A percentile compares a stretch with the other conserved stretches of the same genome.
Evolutionary conservation across 2,113 vertebrate genomes (phyloP).

Genomic region (Fulmarus glacialis): DNA sequence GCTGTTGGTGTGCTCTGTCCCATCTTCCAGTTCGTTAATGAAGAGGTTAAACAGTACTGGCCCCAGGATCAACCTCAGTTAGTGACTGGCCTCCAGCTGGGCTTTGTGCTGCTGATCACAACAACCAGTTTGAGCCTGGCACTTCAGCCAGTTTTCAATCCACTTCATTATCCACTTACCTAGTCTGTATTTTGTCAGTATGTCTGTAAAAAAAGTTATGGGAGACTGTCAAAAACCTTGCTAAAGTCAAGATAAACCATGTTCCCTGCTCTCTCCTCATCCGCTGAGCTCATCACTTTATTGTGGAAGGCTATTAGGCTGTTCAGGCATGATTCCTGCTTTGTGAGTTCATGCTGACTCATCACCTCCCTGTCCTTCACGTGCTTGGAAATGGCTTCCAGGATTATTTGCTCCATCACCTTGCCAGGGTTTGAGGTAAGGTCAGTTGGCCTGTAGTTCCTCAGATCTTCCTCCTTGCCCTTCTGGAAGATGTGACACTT

Average conservation of each 20-base stretch:
- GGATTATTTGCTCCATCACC: not conserved
- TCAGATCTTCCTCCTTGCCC: not conserved
- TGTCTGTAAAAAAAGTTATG: not conserved
- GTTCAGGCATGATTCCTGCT: not conserved
- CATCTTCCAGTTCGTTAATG: not conserved
- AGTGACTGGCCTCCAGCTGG: not conserved
- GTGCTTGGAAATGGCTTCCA: not conserved
- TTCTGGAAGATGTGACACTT: not conserved
- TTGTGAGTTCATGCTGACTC: not conserved
- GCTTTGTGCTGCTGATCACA: not conserved
- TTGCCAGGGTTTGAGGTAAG: not conserved
- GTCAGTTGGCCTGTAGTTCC: not conserved
- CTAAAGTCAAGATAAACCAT: not conserved
- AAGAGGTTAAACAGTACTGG: not conserved
- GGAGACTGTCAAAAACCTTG: not conserved
- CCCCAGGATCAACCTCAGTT: not conserved
- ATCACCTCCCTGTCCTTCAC: not conserved
- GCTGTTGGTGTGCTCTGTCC: not conserved
- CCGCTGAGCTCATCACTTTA: fast-evolving
- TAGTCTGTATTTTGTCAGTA: not conserved
- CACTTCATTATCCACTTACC: not conserved
- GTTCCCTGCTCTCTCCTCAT: not conserved
- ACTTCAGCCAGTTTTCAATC: not conserved
- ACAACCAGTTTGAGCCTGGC: not conserved
- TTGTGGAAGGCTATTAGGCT: not conserved